These are phyloP conservation scores for Callopanchax toddi DNA, from an alignment of 2,113 vertebrate genomes.

Conservation along the genomic window DNA sequence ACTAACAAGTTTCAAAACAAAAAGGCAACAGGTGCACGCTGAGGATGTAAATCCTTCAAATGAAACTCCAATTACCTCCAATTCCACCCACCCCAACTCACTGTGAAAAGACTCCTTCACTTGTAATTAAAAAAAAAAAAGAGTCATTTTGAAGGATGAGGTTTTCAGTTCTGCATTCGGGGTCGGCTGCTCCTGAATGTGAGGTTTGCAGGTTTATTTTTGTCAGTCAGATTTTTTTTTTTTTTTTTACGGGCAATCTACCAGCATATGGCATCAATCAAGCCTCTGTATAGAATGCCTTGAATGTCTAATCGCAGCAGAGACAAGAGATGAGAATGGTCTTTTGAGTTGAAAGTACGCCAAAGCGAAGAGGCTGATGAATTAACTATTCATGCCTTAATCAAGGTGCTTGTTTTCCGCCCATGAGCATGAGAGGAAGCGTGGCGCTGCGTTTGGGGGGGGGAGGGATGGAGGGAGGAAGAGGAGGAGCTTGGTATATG, in stretches of 20 bases:
- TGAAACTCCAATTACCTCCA: conserved; percentile 72
- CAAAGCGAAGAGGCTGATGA: conserved; percentile 78
- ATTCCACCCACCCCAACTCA: conserved; percentile 66
- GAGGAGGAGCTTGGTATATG: conserved; percentile 72
- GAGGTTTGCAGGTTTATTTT: conserved; percentile 65
- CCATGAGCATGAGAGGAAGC: conserved; percentile 73
- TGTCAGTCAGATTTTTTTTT: conserved; percentile 59
- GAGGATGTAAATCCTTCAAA: conserved; percentile 70
- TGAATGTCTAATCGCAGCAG: conserved; percentile 81
- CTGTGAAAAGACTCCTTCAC: conserved; percentile 72
- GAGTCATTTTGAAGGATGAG: conserved; percentile 45
- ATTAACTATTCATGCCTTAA: conserved; percentile 83
- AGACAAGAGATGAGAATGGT: conserved; percentile 79
- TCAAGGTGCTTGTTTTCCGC: conserved; percentile 84
- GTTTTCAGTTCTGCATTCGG: conserved; percentile 38
- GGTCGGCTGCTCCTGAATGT: conserved; percentile 61
- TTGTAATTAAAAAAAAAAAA: conserved; percentile 59
- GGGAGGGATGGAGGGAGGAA: conserved; percentile 11
- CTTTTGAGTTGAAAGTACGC: conserved; percentile 78
- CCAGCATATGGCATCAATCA: conserved; percentile 80
- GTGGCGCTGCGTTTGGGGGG: conserved; percentile 30
- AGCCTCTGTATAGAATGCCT: conserved; percentile 72
- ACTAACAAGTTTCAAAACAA: conserved; percentile 56
- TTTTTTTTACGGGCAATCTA: conserved; percentile 16
- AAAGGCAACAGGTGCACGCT: conserved; percentile 80